Conservation (phyloP, 2,113 vertebrate species). For the Indicator indicator region DNA sequence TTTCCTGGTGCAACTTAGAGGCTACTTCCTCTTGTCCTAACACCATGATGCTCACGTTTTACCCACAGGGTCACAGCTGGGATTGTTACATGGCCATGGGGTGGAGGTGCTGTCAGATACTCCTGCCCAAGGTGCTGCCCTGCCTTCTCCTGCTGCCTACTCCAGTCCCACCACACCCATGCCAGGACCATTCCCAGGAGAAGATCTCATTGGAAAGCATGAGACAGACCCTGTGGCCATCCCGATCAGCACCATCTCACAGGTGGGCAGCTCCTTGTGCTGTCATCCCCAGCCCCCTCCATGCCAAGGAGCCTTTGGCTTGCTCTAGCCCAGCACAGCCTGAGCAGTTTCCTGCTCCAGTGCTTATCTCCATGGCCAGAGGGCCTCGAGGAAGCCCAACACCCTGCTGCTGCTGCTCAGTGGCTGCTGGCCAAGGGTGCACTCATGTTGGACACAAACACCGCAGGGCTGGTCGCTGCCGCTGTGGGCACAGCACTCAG, state of each 20-base stretch:
- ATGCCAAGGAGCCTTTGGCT: background rate
- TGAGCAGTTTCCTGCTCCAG: background rate
- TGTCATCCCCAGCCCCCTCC: background rate
- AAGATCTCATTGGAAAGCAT: rapidly evolving
- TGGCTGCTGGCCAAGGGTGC: background rate
- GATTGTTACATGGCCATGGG: rapidly evolving
- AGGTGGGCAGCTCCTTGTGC: background rate
- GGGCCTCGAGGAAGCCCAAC: slow-evolving; percentile 8
- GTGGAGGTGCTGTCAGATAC: background rate
- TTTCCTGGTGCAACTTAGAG: no score
- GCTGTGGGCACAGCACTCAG: rapidly evolving
- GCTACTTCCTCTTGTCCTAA: no score
- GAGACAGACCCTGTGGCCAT: background rate
- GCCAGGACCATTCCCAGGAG: background rate
- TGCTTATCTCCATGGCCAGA: slow-evolving; percentile 38
- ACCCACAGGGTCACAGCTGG: background rate
- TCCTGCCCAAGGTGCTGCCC: background rate
- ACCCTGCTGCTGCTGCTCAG: background rate
- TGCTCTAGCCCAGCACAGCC: rapidly evolving
- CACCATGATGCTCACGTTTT: rapidly evolving
- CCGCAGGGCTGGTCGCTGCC: rapidly evolving
- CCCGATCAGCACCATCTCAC: rapidly evolving
- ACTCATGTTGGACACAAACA: background rate
- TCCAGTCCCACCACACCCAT: background rate
- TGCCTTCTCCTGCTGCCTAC: background rate